Percentiles rank a stretch among this genome's conserved stretches.
Evolutionary conservation across 1,140 invertebrate genomes (phyloP).

Genomic region (Mactra quadrangularis): DNA sequence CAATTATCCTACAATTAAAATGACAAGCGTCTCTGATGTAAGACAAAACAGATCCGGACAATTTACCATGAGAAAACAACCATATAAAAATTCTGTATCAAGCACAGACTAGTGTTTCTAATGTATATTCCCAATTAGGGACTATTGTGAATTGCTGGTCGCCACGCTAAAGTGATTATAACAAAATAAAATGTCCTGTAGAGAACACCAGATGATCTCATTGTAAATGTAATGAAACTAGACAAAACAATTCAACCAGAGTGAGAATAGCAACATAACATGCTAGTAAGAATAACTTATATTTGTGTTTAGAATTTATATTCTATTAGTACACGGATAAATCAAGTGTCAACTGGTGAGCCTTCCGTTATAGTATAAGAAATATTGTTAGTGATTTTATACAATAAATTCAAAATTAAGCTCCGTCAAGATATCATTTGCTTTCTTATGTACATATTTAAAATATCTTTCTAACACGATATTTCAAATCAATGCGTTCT

Average conservation of each 20-base stretch:
- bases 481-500: too few relatives aligned
- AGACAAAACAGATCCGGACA: neutral
- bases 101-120: neutral
- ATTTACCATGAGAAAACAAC: neutral
- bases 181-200: neutral
- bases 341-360: too few relatives aligned
- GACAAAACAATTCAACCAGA: constrained; percentile 6
- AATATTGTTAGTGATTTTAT: too few relatives aligned
- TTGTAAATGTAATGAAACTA: constrained; percentile 13
- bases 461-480: too few relatives aligned
- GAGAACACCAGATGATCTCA: constrained; percentile 8
- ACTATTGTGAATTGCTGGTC: neutral
- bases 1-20: neutral
- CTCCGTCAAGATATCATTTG: too few relatives aligned
- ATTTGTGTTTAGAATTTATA: constrained; percentile 6
- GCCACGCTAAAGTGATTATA: constrained; percentile 10
- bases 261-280: constrained; percentile 3
- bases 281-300: constrained; percentile 2
- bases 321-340: constrained; percentile 2
- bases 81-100: neutral
- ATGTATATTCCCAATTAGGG: too few relatives aligned
- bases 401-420: too few relatives aligned
- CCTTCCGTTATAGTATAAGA: too few relatives aligned
- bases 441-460: too few relatives aligned
- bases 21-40: neutral